Conservation (phyloP, 2,797 vertebrate species). For the Karalla daura region DNA sequence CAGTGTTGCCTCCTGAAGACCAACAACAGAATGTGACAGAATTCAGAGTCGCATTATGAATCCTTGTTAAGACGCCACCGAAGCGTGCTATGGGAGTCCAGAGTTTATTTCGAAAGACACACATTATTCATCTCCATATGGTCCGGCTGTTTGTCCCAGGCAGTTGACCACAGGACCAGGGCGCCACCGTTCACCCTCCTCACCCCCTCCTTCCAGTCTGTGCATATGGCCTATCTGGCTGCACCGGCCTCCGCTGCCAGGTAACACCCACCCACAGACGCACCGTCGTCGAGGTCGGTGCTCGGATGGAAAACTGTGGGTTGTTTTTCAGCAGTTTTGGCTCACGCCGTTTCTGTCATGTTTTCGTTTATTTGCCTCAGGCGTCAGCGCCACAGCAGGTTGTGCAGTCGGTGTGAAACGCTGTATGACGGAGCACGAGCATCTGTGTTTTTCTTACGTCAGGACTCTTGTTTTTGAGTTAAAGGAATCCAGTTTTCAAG, state of each 20-base stretch:
- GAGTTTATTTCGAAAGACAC: conserved; percentile 27
- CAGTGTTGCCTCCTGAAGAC: not conserved
- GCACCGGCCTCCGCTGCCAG: conserved; percentile 48
- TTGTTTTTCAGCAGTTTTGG: conserved; percentile 60
- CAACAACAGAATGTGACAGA: not conserved
- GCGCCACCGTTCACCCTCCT: conserved; percentile 29
- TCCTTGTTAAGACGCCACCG: conserved; percentile 19
- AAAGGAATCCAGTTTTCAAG: not conserved
- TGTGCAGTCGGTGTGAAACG: conserved; percentile 49
- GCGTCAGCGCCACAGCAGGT: conserved; percentile 47
- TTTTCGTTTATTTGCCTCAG: conserved; percentile 68
- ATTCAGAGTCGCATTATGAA: not conserved
- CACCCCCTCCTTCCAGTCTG: conserved; percentile 47
- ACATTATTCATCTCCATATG: conserved; percentile 66
- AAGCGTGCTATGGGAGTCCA: conserved; percentile 19
- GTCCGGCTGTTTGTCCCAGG: conserved; percentile 49
- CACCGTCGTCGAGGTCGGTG: conserved; percentile 11
- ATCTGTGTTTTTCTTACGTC: conserved; percentile 16
- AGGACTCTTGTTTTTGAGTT: not conserved
- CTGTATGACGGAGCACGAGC: conserved; percentile 21
- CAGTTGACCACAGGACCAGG: conserved; percentile 50
- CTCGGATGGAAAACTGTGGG: conserved; percentile 28
- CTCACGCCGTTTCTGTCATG: conserved; percentile 60
- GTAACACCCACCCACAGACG: conserved; percentile 54
- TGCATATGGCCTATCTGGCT: conserved; percentile 69